Evolutionary conservation across 2,888 invertebrate genomes (phyloP).

Genomic region (Cryptosula pallasiana): DNA sequence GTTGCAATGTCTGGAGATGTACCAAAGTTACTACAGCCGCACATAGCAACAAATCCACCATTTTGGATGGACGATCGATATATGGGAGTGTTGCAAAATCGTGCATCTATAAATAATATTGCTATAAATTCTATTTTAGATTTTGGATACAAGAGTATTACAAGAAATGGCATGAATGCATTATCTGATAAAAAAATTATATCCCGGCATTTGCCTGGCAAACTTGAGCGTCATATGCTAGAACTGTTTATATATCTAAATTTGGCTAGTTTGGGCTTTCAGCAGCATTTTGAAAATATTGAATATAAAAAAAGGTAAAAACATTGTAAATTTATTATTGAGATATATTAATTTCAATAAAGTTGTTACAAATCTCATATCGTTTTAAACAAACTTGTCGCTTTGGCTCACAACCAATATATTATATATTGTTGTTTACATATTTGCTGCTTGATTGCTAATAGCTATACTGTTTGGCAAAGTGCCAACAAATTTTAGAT

Average conservation of each 20-base stretch:
- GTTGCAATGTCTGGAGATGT: conserved; percentile 14
- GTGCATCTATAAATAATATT: conserved; percentile 9
- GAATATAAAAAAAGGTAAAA: not conserved
- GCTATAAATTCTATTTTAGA: conserved; percentile 9
- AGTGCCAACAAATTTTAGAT: no score
- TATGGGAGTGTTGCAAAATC: not conserved
- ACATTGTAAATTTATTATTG: no score
- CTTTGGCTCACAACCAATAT: no score
- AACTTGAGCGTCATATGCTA: not conserved
- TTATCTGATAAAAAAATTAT: not conserved
- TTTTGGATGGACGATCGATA: conserved; percentile 10
- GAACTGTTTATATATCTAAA: not conserved
- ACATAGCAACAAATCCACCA: conserved; percentile 4
- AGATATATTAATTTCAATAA: no score
- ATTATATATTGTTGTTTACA: no score
- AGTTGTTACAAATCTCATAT: no score
- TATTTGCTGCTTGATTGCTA: no score
- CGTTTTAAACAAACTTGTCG: no score
- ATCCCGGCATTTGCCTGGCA: not conserved
- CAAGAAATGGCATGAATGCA: not conserved
- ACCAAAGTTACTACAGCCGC: not conserved
- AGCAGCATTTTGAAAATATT: not conserved
- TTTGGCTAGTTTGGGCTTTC: not conserved
- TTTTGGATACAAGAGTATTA: not conserved
- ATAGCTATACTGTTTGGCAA: no score